phyloP scores from a whole-genome alignment of 2,113 vertebrate genomes.

The Tiliqua scincoides region DNA sequence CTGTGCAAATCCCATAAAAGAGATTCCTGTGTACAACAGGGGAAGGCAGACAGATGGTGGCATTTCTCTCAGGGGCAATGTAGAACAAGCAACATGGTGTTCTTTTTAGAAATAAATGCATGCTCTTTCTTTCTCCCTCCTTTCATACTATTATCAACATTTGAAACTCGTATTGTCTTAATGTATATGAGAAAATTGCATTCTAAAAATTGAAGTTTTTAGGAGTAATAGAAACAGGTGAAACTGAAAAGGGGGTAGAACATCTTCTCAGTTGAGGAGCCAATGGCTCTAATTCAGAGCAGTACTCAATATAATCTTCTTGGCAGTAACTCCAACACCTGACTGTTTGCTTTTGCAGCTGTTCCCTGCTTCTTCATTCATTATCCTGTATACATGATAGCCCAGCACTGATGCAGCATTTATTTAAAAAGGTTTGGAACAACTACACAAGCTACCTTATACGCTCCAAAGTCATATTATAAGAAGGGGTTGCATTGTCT shows the following conservation, averaged over 20 bases:
- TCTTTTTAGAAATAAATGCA: not conserved
- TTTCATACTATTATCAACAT: not conserved
- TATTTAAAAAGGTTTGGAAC: not conserved
- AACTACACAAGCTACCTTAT: not conserved
- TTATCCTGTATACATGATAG: not conserved
- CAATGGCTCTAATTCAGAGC: conserved; percentile 1
- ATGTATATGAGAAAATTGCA: not conserved
- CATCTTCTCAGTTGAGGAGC: not conserved
- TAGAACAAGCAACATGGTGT: not conserved
- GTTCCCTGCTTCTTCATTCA: not conserved
- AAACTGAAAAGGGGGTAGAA: not conserved
- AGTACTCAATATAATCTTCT: not conserved
- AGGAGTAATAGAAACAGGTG: not conserved
- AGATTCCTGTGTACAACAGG: not conserved
- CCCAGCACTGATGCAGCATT: not conserved
- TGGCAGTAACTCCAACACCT: not conserved
- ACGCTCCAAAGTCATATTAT: not conserved
- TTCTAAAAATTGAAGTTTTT: not conserved
- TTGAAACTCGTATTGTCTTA: not conserved
- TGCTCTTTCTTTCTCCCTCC: not conserved
- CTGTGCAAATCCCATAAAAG: not conserved
- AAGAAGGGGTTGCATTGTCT: too few relatives aligned
- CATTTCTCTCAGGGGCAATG: not conserved
- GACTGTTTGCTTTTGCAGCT: not conserved
- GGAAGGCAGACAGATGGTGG: not conserved